Evolutionary conservation across 1,140 invertebrate genomes (phyloP).

Genomic region (Venturia canescens): DNA sequence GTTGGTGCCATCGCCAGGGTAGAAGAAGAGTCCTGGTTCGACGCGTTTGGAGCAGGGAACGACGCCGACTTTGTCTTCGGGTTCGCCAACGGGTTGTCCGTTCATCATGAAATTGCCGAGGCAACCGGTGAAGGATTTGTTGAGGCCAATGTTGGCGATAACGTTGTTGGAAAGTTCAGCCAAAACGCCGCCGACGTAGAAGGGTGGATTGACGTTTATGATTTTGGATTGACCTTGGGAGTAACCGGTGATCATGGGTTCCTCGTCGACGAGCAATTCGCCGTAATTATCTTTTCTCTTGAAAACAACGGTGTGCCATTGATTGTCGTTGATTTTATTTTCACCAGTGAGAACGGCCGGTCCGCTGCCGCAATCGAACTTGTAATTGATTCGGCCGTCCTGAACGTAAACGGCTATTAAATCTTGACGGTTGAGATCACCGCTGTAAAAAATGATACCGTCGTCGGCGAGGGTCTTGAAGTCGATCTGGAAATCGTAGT

Average conservation of each 20-base stretch:
- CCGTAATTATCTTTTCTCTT: conserved; percentile 79
- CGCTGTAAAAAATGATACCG: conserved; percentile 92
- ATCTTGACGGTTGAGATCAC: conserved; percentile 83
- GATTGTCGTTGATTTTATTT: conserved; percentile 85
- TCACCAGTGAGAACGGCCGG: conserved; percentile 78
- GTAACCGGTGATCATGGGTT: conserved; percentile 77
- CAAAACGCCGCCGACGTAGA: conserved; percentile 87
- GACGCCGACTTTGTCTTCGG: conserved; percentile 79
- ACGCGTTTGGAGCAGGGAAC: conserved; percentile 88
- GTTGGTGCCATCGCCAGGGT: conserved; percentile 81
- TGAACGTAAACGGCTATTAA: conserved; percentile 89
- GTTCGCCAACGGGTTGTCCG: conserved; percentile 80
- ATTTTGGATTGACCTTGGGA: conserved; percentile 78
- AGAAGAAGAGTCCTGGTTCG: conserved; percentile 94
- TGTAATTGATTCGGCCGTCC: conserved; percentile 85
- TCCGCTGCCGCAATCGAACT: conserved; percentile 86
- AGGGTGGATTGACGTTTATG: conserved; percentile 83
- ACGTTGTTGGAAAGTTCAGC: conserved; percentile 61
- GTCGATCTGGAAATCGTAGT: conserved; percentile 87
- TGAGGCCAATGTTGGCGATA: conserved; percentile 72
- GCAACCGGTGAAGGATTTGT: conserved; percentile 90
- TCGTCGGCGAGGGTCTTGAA: conserved; percentile 87
- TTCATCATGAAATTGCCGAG: conserved; percentile 88
- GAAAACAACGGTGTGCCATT: conserved; percentile 90
- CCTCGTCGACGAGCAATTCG: conserved; percentile 83